Conservation (phyloP, 2,888 invertebrate species). For the Augochlorella aurata region DNA sequence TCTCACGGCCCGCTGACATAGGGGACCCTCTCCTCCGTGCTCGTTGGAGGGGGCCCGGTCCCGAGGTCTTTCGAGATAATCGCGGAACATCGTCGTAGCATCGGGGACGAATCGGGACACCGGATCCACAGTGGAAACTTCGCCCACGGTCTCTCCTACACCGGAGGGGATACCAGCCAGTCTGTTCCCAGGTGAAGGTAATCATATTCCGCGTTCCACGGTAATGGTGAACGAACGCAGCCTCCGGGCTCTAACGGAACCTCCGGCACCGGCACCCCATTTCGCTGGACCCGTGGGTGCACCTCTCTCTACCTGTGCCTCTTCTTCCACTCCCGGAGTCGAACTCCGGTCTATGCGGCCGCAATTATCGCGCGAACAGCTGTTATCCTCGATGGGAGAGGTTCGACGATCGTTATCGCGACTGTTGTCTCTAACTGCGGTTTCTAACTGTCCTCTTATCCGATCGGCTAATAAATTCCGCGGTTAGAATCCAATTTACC, state of each 20-base stretch:
- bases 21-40: neutral
- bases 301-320: slow-evolving; percentile 51
- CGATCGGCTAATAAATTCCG: slow-evolving; percentile 38
- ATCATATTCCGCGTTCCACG: slow-evolving; percentile 81
- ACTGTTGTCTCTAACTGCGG: slow-evolving; percentile 51
- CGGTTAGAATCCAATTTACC: neutral
- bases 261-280: slow-evolving; percentile 72
- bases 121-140: slow-evolving; percentile 56
- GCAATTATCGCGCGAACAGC: slow-evolving; percentile 66
- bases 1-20: slow-evolving; percentile 43
- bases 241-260: slow-evolving; percentile 79
- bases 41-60: no score
- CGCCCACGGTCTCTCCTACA: slow-evolving; percentile 61
- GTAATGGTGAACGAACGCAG: slow-evolving; percentile 78
- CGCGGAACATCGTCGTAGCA: slow-evolving; percentile 41
- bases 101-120: slow-evolving; percentile 57
- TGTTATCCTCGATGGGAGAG: slow-evolving; percentile 56
- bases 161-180: slow-evolving; percentile 50
- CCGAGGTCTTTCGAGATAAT: slow-evolving; percentile 38
- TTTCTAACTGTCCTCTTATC: slow-evolving; percentile 29
- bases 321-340: slow-evolving; percentile 37
- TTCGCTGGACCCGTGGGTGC: slow-evolving; percentile 63
- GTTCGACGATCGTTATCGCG: slow-evolving; percentile 59
- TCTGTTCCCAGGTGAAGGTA: slow-evolving; percentile 74
- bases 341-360: slow-evolving; percentile 46